These are phyloP conservation scores for Ailuropoda melanoleuca DNA, from an alignment of 2,113 vertebrate species.

Conservation along the genomic window DNA sequence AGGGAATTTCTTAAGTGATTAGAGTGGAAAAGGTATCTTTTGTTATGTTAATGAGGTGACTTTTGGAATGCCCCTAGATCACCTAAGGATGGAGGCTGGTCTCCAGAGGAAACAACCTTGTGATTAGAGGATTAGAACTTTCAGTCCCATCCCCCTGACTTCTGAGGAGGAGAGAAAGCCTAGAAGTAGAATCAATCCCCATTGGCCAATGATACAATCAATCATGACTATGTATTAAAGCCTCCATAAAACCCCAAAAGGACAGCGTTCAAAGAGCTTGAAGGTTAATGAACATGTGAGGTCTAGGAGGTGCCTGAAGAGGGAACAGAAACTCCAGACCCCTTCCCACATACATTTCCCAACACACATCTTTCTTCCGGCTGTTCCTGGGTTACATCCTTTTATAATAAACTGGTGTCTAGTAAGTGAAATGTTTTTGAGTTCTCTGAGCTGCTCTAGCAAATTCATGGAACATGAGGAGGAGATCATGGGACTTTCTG, in stretches of 20 bases:
- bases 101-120: neutral
- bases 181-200: neutral
- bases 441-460: neutral
- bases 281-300: neutral
- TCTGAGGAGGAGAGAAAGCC: neutral
- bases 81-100: neutral
- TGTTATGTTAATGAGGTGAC: neutral
- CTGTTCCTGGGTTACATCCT: neutral
- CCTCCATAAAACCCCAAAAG: neutral
- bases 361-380: neutral
- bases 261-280: neutral
- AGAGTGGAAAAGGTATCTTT: neutral
- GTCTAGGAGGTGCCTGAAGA: neutral
- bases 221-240: neutral
- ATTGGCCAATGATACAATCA: neutral
- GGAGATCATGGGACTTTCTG: neutral
- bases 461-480: neutral
- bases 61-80: neutral
- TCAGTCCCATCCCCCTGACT: neutral
- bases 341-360: neutral
- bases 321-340: neutral
- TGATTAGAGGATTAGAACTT: neutral
- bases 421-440: neutral
- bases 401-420: neutral
- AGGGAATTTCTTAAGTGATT: neutral